Evolutionary conservation across 2,888 invertebrate genomes (phyloP), one percentile per base, ranked within the genome.

Genomic region (Tholera decimalis): DNA sequence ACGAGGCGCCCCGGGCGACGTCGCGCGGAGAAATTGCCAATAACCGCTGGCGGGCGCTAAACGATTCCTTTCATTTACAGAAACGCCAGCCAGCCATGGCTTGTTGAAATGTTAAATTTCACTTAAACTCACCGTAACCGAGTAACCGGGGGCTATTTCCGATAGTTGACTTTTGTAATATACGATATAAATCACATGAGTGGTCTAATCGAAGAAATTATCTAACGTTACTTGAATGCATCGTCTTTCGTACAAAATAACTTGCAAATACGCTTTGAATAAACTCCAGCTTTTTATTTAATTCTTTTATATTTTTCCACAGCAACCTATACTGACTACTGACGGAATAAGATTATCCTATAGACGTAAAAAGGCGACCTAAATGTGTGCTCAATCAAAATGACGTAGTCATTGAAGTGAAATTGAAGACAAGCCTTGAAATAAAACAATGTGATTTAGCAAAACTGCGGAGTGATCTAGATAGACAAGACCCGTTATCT

Each of bases 1-100:
- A 92, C 91, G 82, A 85, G 87, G 79, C 90, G 91, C 92, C 92
- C 89, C 85, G 82, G 90, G 91, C 92, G 87, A 88, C 86, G 81
- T 77, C 79, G 85, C 85, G 79, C 85, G 85, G 88, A 86, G 89
- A 92, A 91, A 92, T 90, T 90, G 88, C 87, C 89, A 87, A 89
- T 88, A 90, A 89, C 87, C 81, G 86, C 88, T 84, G 78, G 83
- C 83, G 84, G 83, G 79, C 83, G 84, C 85, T 88, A 88, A 88
- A 84, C 88, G 86, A 90, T 89, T 90, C 90, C 89, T 85, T 90
- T 90, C 89, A 89, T 91, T 90, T 87, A 86, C 89, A 88, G 83
- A 86, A 86, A 69, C 83, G 77, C 83, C 77, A 76, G 62, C 73
- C 65, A 66, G 77, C 77, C 62, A 82, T 69, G 61, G 73, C 76